Base-by-base conservation (phyloP, 2,888 invertebrate species). In the Bugula neritina region DNA sequence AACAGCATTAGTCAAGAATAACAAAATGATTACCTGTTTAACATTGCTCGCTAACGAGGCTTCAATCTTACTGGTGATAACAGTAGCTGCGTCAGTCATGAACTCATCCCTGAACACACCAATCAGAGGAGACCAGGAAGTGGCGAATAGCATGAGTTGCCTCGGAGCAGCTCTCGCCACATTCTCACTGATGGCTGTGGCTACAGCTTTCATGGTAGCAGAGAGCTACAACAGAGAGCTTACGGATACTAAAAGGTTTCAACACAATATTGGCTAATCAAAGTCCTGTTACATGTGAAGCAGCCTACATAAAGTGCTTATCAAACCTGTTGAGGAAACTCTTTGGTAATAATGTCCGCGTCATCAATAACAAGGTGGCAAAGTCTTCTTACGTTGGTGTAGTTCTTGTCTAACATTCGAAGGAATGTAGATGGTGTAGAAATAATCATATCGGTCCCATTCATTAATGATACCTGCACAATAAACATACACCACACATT, bases 31-130 rank as follows among this genome's bases (percentile, higher is more conserved):
- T 25, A 80, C 80, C 77, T 80, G 80, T 72, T 78, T 77, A 21
- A 84, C 80, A 72, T 75, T 74, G 1, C 81, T 90, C 83, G 90
- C 92, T 21, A 91, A 84, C 0, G 90, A 88, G 69, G 91, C 91
- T 84, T 92, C 92, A 76, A 91, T 87, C 76, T 89, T 89, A 29
- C 90, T 89, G 0, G 89, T 88, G 72, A 92, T 89, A 72, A 90
- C 89, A 1, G 92, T 83, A 0, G 89, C 85, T 0, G 91, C 89
- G 77, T 88, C 87, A 0, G 86, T 85, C 23, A 89, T 80, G 54
- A 80, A 86, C 63, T 84, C 85, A 55, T 84, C 85, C 0, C 87
- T 85, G 34, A 91, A 85, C 0, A 86, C 83, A 69, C 87, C 85
- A 77, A 92, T 83, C 17, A 86, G 81, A 23, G 84, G 79, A 43